Base-by-base conservation (phyloP, 2,888 invertebrate genomes). In the Muschampia plurimacula region DNA sequence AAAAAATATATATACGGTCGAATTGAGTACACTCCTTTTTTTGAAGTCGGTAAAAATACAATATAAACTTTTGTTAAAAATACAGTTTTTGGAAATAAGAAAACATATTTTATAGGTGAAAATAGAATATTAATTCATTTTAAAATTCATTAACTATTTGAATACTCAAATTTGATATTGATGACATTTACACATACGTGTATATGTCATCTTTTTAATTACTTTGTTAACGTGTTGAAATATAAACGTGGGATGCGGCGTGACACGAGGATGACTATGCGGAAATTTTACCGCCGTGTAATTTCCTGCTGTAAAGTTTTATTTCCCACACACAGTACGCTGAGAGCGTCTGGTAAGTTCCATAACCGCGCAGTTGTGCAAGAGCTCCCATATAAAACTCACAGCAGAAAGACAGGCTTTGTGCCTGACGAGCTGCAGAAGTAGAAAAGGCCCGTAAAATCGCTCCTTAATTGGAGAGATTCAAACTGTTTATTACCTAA, bases 341-440 rank as follows among this genome's bases (percentile, higher is more conserved):
- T 92, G 89, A 91, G 92, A 93, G 91, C 93, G 93, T 94, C 93
- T 94, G 92, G 92, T 91, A 93, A 94, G 93, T 93, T 94, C 93
- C 93, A 93, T 93, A 93, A 92, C 86, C 88, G 91, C 86, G 85
- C 89, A 90, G 93, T 92, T 91, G 90, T 89, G 89, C 91, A 91
- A 89, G 90, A 91, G 92, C 92, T 92, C 92, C 92, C 93, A 88
- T 90, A 93, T 93, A 94, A 93, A 93, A 93, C 91, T 89, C 89
- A 89, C 90, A 88, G 89, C 89, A 93, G 92, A 93, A 93, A 93
- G 92, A 85, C 86, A 86, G 89, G 86, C 89, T 91, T 93, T 92
- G 90, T 86, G 89, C 86, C 87, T 89, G 91, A 90, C 93, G 91
- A 91, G 89, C 88, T 84, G 84, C 89, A 90, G 89, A 88, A 90